Conservation (phyloP, 2,797 vertebrate species). For the Lepus townsendii region DNA sequence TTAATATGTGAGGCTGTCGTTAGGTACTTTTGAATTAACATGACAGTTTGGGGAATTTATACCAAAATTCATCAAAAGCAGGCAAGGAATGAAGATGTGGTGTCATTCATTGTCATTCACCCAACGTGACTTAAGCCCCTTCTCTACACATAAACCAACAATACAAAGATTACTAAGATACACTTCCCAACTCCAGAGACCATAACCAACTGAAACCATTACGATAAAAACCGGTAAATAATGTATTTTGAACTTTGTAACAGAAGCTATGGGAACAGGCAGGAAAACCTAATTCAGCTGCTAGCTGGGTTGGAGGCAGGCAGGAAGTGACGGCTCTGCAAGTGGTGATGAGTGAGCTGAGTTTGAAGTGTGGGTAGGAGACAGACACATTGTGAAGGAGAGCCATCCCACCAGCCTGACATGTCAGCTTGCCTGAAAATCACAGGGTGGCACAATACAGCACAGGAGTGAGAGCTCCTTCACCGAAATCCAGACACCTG, state of each 20-base stretch:
- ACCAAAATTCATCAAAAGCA: constrained; percentile 46
- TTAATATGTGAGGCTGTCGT: background rate
- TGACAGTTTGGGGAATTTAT: background rate
- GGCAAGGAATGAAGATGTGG: constrained; percentile 15
- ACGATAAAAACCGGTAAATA: constrained; percentile 29
- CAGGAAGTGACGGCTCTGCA: background rate
- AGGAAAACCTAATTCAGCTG: background rate
- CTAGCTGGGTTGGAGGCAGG: background rate
- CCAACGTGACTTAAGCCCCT: background rate
- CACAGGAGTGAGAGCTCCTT: background rate
- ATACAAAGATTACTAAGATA: background rate
- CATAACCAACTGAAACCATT: constrained; percentile 13
- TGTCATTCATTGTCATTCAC: background rate
- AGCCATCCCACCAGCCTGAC: background rate
- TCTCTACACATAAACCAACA: background rate
- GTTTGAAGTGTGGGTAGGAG: background rate
- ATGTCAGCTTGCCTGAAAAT: background rate
- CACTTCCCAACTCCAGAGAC: background rate
- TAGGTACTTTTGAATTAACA: constrained; percentile 40
- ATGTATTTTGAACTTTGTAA: constrained; percentile 8
- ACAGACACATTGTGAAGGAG: background rate
- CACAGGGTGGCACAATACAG: background rate
- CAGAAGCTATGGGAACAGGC: background rate
- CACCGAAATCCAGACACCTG: background rate
- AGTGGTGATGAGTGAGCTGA: constrained; percentile 9